Evolutionary conservation across 2,113 vertebrate species (phyloP).

Genomic region (Pimephales promelas): DNA sequence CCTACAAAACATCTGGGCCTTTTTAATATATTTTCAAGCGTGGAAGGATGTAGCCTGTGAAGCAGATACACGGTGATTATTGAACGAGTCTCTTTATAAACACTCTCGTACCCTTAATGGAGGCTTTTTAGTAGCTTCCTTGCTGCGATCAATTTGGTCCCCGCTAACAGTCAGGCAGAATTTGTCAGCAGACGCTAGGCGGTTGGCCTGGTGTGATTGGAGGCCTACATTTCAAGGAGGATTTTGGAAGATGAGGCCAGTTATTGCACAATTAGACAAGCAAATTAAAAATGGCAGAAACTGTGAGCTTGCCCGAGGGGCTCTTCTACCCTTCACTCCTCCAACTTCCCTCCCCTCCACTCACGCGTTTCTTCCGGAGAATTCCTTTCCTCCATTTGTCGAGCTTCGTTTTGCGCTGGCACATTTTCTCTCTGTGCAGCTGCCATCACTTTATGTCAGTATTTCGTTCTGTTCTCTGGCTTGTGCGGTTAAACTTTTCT

Average conservation of each 20-base stretch:
- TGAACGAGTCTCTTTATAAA: slow-evolving; percentile 54
- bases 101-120: slow-evolving; percentile 49
- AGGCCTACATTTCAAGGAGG: slow-evolving; percentile 67
- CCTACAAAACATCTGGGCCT: slow-evolving; percentile 68
- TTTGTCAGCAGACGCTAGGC: slow-evolving; percentile 58
- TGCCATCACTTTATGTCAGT: slow-evolving; percentile 35
- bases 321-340: slow-evolving; percentile 39
- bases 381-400: slow-evolving; percentile 26
- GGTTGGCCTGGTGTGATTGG: slow-evolving; percentile 49
- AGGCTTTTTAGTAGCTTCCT: slow-evolving; percentile 54
- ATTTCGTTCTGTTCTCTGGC: slow-evolving; percentile 48
- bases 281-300: slow-evolving; percentile 75
- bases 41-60: slow-evolving; percentile 57
- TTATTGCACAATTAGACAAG: slow-evolving; percentile 76
- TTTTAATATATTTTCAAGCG: slow-evolving; percentile 63
- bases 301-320: slow-evolving; percentile 66
- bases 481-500: slow-evolving; percentile 35
- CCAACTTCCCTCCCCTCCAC: slow-evolving; percentile 22
- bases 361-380: slow-evolving; percentile 31
- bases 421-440: slow-evolving; percentile 14
- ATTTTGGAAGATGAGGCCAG: slow-evolving; percentile 59
- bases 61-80: slow-evolving; percentile 65
- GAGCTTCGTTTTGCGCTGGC: slow-evolving; percentile 39
- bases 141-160: slow-evolving; percentile 57
- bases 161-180: slow-evolving; percentile 69